phyloP scores from a whole-genome alignment of 2,888 invertebrate genomes.

The Leptopilina myrica region DNA sequence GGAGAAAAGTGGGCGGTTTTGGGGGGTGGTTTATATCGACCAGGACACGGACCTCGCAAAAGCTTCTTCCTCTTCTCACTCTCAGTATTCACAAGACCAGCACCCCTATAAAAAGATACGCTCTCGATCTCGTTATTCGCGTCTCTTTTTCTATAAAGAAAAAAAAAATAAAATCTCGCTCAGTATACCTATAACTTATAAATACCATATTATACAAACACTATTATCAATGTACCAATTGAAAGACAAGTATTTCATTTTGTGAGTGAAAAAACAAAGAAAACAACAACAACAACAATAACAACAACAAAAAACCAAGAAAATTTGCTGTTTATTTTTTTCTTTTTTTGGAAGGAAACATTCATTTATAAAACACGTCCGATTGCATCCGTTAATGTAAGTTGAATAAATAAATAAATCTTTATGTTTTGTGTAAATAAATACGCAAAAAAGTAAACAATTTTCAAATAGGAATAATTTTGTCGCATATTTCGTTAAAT shows the following conservation, averaged over 20 bases:
- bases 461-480: no score
- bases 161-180: slow-evolving; percentile 3
- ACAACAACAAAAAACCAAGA: background rate
- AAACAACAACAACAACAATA: no score
- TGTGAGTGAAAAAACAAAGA: slow-evolving; percentile 11
- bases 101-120: slow-evolving; percentile 67
- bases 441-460: no score
- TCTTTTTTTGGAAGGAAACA: background rate
- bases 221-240: slow-evolving; percentile 39
- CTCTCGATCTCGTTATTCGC: slow-evolving; percentile 49
- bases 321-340: background rate
- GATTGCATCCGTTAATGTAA: no score
- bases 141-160: slow-evolving; percentile 16
- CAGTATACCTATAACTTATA: background rate
- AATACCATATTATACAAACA: no score
- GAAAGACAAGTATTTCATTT: slow-evolving; percentile 5
- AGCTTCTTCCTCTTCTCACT: slow-evolving; percentile 50
- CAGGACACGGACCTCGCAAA: slow-evolving; percentile 66
- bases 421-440: no score
- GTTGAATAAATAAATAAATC: no score
- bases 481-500: no score
- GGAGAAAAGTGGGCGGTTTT: slow-evolving; percentile 60
- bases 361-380: no score
- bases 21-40: slow-evolving; percentile 71
- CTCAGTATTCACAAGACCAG: slow-evolving; percentile 73